phyloP scores from a whole-genome alignment of 2,113 vertebrate genomes.

The Tapirus terrestris region DNA sequence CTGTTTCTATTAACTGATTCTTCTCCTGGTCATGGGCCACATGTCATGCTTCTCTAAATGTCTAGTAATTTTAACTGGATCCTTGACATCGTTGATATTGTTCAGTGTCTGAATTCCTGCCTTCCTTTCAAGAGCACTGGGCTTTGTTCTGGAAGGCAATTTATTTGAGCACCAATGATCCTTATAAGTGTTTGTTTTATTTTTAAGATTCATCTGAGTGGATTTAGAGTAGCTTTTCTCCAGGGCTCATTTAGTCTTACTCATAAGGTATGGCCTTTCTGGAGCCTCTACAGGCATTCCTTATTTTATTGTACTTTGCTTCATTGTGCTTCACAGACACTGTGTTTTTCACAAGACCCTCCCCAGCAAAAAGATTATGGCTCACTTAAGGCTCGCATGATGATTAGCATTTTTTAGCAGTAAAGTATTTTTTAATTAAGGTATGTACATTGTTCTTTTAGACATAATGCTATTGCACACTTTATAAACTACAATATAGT shows the following conservation, averaged over 20 bases:
- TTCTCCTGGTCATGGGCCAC: neutral
- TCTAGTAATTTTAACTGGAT: neutral
- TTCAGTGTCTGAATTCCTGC: neutral
- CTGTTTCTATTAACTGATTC: neutral
- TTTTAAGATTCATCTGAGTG: neutral
- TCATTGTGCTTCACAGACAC: too few species aligned
- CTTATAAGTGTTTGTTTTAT: neutral
- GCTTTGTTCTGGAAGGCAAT: neutral
- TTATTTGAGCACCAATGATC: neutral
- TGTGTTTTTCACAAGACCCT: too few species aligned
- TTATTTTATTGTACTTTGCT: too few species aligned
- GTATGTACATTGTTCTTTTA: too few species aligned
- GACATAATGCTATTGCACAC: too few species aligned
- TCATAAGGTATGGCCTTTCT: rapidly evolving
- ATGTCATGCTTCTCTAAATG: neutral
- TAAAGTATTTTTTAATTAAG: too few species aligned
- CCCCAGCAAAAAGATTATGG: too few species aligned
- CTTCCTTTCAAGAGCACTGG: neutral
- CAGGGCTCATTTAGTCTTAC: neutral
- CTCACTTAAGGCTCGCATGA: too few species aligned
- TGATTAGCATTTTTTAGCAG: too few species aligned
- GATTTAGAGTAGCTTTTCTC: neutral
- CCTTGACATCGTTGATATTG: neutral
- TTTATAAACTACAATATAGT: too few species aligned
- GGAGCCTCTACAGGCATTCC: neutral